Percentiles rank a stretch among this genome's conserved stretches.
These are phyloP conservation scores for Halcyon senegalensis DNA, from an alignment of 2,113 vertebrate species.

Conservation along the genomic window DNA sequence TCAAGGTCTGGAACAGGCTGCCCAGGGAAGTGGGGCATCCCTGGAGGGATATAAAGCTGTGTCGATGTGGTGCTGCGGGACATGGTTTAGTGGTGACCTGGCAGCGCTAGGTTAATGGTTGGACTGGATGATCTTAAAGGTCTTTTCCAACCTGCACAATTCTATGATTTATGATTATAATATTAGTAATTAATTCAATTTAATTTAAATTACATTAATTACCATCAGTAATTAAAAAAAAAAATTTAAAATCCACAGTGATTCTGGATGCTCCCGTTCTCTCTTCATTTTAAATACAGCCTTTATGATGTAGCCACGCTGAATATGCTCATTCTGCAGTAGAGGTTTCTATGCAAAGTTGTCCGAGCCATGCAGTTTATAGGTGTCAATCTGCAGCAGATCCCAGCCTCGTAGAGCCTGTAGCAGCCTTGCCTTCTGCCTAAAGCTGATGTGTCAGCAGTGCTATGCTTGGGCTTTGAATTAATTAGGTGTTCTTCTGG, in stretches of 20 bases:
- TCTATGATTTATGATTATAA: not conserved
- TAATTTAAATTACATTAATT: not conserved
- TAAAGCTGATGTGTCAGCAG: constrained; percentile 4
- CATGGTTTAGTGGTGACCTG: not conserved
- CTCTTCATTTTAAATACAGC: not conserved
- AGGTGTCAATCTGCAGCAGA: not conserved
- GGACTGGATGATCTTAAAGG: not conserved
- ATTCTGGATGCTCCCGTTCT: not conserved
- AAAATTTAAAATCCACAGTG: not conserved
- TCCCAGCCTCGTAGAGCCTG: not conserved
- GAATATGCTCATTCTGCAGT: not conserved
- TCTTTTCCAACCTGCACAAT: not conserved
- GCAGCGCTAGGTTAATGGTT: rapidly evolving
- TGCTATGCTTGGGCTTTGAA: not conserved
- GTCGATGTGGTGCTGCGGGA: not conserved
- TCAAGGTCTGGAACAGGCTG: not conserved
- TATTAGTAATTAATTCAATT: not conserved
- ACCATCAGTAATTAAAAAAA: not conserved
- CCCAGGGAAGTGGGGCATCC: not conserved
- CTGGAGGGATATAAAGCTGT: not conserved
- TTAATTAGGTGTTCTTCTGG: constrained; percentile 26
- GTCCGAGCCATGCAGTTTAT: not conserved
- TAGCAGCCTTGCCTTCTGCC: not conserved
- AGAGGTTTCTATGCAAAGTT: not conserved
- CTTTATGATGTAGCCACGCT: not conserved